Evolutionary conservation across 2,888 invertebrate species (phyloP).

Genomic region (Ischnura elegans): DNA sequence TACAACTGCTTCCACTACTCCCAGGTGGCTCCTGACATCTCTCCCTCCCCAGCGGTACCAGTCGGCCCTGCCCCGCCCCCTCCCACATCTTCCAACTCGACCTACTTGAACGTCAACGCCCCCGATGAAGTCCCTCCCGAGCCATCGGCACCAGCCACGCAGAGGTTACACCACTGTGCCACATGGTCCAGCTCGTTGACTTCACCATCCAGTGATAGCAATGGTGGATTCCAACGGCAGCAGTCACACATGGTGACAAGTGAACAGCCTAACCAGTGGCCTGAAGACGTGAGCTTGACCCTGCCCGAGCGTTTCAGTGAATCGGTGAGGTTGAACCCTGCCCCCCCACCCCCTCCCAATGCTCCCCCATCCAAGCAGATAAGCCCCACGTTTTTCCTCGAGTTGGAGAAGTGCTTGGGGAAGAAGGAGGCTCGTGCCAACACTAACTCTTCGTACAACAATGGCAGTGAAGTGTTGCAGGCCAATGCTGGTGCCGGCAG

Average conservation of each 20-base stretch:
- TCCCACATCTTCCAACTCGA: constrained; percentile 72
- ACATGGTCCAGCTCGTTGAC: constrained; percentile 28
- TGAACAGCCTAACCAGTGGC: constrained; percentile 14
- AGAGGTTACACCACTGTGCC: neutral
- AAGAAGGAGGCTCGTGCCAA: constrained; percentile 78
- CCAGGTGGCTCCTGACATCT: constrained; percentile 76
- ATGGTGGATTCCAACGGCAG: constrained; percentile 54
- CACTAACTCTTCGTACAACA: constrained; percentile 73
- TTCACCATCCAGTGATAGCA: neutral
- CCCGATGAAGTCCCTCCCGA: constrained; percentile 32
- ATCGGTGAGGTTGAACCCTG: neutral
- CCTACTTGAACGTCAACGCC: constrained; percentile 67
- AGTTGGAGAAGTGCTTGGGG: constrained; percentile 83
- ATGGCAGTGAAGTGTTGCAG: neutral
- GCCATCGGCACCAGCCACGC: neutral
- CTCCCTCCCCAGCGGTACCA: constrained; percentile 73
- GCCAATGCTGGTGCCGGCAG: neutral
- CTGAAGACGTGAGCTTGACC: neutral
- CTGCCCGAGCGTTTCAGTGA: constrained; percentile 1
- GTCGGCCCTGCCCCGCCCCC: constrained; percentile 75
- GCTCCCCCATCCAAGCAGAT: constrained; percentile 77
- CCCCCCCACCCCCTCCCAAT: constrained; percentile 65
- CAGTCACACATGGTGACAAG: neutral
- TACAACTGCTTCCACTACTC: constrained; percentile 77
- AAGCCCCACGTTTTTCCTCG: constrained; percentile 82